Conservation (phyloP, 2,888 invertebrate species). For the Bimastos eiseni region DNA sequence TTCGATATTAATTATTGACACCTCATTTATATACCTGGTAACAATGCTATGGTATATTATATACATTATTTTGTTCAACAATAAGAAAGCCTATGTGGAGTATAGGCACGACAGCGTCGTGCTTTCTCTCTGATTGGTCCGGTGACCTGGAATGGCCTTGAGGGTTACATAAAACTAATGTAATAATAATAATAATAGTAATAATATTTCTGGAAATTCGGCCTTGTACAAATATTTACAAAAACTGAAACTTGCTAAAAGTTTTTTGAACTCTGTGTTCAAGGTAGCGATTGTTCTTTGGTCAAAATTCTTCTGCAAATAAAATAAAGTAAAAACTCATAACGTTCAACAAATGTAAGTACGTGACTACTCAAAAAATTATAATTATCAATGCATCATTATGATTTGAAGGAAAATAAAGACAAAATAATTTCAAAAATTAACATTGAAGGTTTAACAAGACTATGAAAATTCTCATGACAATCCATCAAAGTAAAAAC, state of each 20-base stretch:
- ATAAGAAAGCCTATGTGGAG: no score
- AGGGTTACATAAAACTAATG: no score
- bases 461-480: background rate
- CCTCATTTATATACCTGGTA: no score
- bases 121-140: no score
- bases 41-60: no score
- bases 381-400: background rate
- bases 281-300: background rate
- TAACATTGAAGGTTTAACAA: background rate
- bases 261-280: background rate
- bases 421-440: background rate
- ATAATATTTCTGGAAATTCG: background rate
- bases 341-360: background rate
- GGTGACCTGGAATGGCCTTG: no score
- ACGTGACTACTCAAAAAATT: background rate
- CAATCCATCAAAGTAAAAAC: background rate
- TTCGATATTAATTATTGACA: no score
- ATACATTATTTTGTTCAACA: background rate
- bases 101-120: no score
- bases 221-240: background rate
- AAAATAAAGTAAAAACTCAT: background rate
- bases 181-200: no score
- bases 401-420: background rate
- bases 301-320: background rate
- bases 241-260: background rate